A percentile compares a stretch with the other conserved stretches of the same genome.
phyloP scores from a whole-genome alignment of 1,140 invertebrate genomes.

The Chrysomallon squamiferum region DNA sequence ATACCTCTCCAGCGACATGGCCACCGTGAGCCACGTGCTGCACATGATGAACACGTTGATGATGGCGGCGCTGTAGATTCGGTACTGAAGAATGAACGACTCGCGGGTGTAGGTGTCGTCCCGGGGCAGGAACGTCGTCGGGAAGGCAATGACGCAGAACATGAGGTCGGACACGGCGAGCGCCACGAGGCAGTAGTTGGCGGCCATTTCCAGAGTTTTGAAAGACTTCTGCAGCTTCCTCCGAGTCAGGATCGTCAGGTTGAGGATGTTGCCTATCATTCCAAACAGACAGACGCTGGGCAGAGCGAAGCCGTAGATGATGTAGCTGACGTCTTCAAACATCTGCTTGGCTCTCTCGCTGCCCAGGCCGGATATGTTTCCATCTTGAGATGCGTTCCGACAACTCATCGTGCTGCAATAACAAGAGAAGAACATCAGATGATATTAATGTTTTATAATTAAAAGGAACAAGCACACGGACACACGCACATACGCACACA shows the following conservation, averaged over 20 bases:
- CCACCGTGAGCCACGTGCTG: slow-evolving; percentile 60
- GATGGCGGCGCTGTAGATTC: slow-evolving; percentile 48
- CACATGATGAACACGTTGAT: slow-evolving; percentile 61
- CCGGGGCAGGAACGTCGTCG: slow-evolving; percentile 54
- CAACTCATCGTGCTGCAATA: background rate
- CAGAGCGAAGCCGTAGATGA: slow-evolving; percentile 45
- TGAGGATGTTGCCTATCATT: slow-evolving; percentile 58
- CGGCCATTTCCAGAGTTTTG: slow-evolving; percentile 50
- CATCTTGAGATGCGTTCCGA: background rate
- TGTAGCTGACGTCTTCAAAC: slow-evolving; percentile 31
- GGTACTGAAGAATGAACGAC: slow-evolving; percentile 50
- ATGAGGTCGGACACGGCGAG: slow-evolving; percentile 54
- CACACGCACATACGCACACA: no score
- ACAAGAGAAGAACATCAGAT: no score
- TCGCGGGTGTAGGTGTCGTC: slow-evolving; percentile 34
- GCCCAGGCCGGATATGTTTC: slow-evolving; percentile 3
- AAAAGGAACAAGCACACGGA: no score
- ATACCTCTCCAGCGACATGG: slow-evolving; percentile 59
- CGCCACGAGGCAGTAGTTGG: slow-evolving; percentile 54
- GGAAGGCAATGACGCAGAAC: slow-evolving; percentile 57
- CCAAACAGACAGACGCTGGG: slow-evolving; percentile 56
- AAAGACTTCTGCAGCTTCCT: slow-evolving; percentile 53
- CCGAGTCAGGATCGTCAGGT: slow-evolving; percentile 55
- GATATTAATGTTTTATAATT: no score
- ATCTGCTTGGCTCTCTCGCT: slow-evolving; percentile 23